These are phyloP conservation scores for Solenopsis fugax DNA, from an alignment of 1,140 invertebrate genomes.

Conservation along the genomic window DNA sequence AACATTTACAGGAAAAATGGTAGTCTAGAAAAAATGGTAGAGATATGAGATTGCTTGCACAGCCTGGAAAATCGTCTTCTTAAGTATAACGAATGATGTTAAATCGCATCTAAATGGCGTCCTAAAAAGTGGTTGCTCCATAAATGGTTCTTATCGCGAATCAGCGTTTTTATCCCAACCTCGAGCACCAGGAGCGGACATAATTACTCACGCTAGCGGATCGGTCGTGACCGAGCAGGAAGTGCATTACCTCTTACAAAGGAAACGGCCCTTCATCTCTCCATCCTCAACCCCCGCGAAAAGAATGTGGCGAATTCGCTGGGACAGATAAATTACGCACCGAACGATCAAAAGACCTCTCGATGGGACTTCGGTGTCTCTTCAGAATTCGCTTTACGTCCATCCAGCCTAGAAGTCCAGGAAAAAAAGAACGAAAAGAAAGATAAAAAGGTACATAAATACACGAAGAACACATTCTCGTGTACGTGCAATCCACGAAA, in stretches of 20 bases:
- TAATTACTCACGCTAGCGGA: conserved; percentile 50
- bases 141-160: conserved; percentile 47
- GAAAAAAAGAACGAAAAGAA: neutral
- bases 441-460: neutral
- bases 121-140: conserved; percentile 11
- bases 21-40: neutral
- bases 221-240: conserved; percentile 36
- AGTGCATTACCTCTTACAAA: conserved; percentile 51
- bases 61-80: neutral
- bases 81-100: conserved; percentile 24
- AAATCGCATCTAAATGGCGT: conserved; percentile 6
- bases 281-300: too few relatives aligned
- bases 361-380: conserved; percentile 26
- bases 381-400: conserved; percentile 40
- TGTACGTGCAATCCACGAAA: neutral
- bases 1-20: neutral
- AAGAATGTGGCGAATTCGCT: conserved; percentile 47
- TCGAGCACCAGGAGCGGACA: conserved; percentile 26
- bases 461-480: neutral
- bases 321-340: conserved; percentile 53
- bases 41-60: too few relatives aligned
- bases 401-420: neutral
- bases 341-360: conserved; percentile 48
- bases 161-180: conserved; percentile 31
- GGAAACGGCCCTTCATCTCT: neutral